Conservation (phyloP, 2,797 vertebrate genomes). For the Oryzias sinensis region DNA sequence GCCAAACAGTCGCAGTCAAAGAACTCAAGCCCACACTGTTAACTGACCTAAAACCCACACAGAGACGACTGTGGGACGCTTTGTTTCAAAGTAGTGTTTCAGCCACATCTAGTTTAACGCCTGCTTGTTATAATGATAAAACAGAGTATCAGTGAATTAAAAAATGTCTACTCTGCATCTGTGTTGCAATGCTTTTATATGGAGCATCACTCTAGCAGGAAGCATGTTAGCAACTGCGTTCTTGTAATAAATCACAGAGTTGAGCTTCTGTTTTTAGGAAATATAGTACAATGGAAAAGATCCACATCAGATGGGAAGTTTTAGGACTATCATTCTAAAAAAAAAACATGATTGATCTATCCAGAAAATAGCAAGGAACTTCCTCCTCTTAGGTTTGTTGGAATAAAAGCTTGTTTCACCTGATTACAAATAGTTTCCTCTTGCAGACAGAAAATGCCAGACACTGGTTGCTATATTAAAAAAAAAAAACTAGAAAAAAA, state of each 20-base stretch:
- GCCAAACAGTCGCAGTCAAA: neutral
- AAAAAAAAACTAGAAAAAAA: neutral
- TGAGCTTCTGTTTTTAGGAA: no score
- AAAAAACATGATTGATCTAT: no score
- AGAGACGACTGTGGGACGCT: neutral
- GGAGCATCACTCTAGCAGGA: no score
- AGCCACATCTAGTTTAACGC: neutral
- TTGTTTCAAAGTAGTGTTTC: neutral
- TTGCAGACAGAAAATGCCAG: slow-evolving; percentile 9
- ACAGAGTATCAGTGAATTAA: neutral
- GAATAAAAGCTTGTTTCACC: neutral
- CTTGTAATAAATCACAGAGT: no score
- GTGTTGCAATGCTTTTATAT: slow-evolving; percentile 5
- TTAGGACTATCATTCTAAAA: no score
- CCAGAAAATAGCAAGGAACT: no score
- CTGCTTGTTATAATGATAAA: neutral
- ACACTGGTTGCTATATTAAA: neutral
- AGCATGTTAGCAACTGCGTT: no score
- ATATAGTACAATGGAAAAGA: no score
- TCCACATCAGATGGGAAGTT: no score
- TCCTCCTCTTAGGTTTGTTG: slow-evolving; percentile 1
- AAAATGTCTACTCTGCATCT: slow-evolving; percentile 1
- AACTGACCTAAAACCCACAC: neutral
- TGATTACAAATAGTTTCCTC: slow-evolving; percentile 8
- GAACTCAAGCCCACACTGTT: neutral